phyloP scores from a whole-genome alignment of 2,888 invertebrate genomes.

The Arenicola marina region DNA sequence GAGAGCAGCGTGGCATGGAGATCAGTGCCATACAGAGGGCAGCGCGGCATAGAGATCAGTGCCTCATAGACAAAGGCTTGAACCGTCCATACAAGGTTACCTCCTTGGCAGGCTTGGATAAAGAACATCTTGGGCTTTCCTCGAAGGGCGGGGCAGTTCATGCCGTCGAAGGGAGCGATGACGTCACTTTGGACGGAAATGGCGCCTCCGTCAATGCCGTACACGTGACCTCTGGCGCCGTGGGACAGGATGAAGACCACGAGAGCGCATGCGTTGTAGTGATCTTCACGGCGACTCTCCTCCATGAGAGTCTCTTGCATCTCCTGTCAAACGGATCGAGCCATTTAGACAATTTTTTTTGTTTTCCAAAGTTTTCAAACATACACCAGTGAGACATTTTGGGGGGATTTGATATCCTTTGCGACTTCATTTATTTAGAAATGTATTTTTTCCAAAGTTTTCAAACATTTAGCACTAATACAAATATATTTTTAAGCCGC shows the following conservation, averaged over 20 bases:
- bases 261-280: slow-evolving; percentile 38
- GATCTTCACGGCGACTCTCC: slow-evolving; percentile 39
- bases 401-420: too few species aligned
- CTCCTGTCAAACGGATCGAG: slow-evolving; percentile 13
- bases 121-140: slow-evolving; percentile 28
- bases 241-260: slow-evolving; percentile 52
- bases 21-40: too few species aligned
- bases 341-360: too few species aligned
- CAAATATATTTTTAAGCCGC: too few species aligned
- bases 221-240: slow-evolving; percentile 52
- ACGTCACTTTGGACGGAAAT: slow-evolving; percentile 34
- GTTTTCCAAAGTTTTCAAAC: too few species aligned
- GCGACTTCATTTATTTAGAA: too few species aligned
- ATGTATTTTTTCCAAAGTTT: too few species aligned
- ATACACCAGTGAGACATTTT: too few species aligned
- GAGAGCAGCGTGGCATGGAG: too few species aligned
- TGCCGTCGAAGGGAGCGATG: slow-evolving; percentile 40
- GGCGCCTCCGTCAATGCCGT: slow-evolving; percentile 50
- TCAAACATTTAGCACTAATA: too few species aligned
- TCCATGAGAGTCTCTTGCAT: slow-evolving; percentile 37
- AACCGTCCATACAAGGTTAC: slow-evolving; percentile 27
- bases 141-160: slow-evolving; percentile 32
- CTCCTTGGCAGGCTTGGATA: slow-evolving; percentile 40
- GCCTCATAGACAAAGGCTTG: not conserved
- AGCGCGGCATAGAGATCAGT: too few species aligned